Evolutionary conservation across 2,113 vertebrate genomes (phyloP), one percentile per base, ranked within the genome.

Genomic region (Spermophilus dauricus): DNA sequence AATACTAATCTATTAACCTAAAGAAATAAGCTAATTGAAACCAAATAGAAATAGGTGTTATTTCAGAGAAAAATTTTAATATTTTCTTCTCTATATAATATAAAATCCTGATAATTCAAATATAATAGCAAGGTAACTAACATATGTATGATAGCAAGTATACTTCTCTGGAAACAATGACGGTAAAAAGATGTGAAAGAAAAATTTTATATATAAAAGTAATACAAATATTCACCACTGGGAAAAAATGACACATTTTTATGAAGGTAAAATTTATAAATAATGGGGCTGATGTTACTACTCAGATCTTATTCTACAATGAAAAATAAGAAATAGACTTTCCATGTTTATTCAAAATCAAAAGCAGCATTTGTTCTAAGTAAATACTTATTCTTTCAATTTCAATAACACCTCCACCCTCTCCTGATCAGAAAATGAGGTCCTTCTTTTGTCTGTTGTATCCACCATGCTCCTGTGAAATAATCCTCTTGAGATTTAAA

Each of bases 71-170:
- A 42, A 96, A 88, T 34, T 72, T 61, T 92, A 92, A 63, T 20
- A 70, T 75, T 88, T 75, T 48, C 61, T 37, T 92, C 18, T 73
- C 76, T 22, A 34, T 89, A 94, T 90, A 78, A 72, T 81, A 63
- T 12, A 32, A 95, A 95, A 90, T 93, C 67, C n/a, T 86, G 56
- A 76, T 37, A 75, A 80, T 11, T 96, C 34, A 93, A 91, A 86
- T n/a, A 45, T 61, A 65, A 89, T 24, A 63, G 10, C 4, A 45
- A 72, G 73, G 61, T 28, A 70, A 63, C 2, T 65, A 89, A 76
- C 45, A 88, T 48, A 22, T 8, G 20, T 58, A 22, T 58, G 20
- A 58, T 58, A 58, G 56, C 56, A 94, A 81, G 8, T 63, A 39
- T 2, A 76, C 11, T 91, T 30, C 20, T 85, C 51, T 73, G 32